Conservation (phyloP, 2,888 invertebrate genomes). For the Drosophila meridionalis region DNA sequence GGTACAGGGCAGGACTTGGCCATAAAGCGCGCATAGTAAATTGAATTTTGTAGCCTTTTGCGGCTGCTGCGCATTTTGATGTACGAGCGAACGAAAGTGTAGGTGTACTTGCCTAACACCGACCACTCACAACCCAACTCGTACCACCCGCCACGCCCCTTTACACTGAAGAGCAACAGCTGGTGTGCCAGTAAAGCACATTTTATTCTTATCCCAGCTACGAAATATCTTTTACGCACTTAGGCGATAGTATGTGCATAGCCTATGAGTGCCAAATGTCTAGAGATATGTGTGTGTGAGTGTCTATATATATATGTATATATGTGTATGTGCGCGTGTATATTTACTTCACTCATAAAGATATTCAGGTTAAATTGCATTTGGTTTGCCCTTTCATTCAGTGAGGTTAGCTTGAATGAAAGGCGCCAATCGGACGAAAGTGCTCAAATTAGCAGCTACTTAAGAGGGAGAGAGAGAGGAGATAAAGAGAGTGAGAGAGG, state of each 20-base stretch:
- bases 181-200: conserved; percentile 49
- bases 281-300: conserved; percentile 17
- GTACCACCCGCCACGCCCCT: neutral
- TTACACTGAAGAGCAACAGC: conserved; percentile 58
- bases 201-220: conserved; percentile 24
- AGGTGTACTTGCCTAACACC: conserved; percentile 30
- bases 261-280: conserved; percentile 40
- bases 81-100: conserved; percentile 41
- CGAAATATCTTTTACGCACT: conserved; percentile 39
- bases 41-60: conserved; percentile 79
- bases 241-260: conserved; percentile 30
- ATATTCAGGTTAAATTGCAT: conserved; percentile 65
- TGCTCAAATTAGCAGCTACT: conserved; percentile 39
- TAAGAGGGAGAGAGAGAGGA: conserved; percentile 8
- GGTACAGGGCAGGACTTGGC: conserved; percentile 52
- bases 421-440: conserved; percentile 28
- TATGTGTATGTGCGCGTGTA: neutral
- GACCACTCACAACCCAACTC: neutral
- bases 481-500: neutral
- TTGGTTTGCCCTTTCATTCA: conserved; percentile 29
- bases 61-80: conserved; percentile 63
- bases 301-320: neutral
- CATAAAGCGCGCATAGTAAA: conserved; percentile 80
- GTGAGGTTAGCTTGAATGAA: conserved; percentile 38
- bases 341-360: conserved; percentile 35